Conservation (phyloP, 2,797 vertebrate species). For the Tympanoctomys barrerae region DNA sequence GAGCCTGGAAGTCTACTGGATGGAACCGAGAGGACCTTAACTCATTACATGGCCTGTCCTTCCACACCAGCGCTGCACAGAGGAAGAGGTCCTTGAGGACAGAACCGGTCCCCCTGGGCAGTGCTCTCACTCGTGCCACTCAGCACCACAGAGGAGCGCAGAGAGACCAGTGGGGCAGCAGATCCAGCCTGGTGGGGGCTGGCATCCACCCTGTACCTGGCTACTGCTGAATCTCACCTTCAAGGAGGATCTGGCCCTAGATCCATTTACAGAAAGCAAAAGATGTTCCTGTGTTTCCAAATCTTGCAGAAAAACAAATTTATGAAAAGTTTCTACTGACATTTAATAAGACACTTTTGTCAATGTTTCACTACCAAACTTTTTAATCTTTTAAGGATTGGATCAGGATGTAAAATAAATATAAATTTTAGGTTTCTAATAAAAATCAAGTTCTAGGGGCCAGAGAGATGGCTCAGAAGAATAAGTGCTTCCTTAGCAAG, state of each 20-base stretch:
- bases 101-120: accelerated
- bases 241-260: too few relatives aligned
- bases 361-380: not conserved
- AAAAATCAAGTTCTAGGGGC: not conserved
- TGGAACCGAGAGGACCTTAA: not conserved
- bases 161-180: not conserved
- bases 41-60: not conserved
- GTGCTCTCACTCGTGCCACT: not conserved
- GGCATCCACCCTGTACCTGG: not conserved
- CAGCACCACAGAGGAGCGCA: not conserved
- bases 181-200: not conserved
- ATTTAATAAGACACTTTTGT: not conserved
- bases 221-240: not conserved
- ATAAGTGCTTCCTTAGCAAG: too few relatives aligned
- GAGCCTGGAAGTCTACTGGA: accelerated
- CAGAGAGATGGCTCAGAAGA: too few relatives aligned
- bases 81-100: not conserved
- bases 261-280: not conserved
- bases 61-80: too few relatives aligned
- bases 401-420: not conserved
- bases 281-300: not conserved
- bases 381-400: not conserved
- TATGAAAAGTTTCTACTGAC: not conserved
- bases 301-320: not conserved
- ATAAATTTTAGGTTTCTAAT: not conserved